These are phyloP conservation scores for Epinephelus moara DNA, from an alignment of 2,113 vertebrate species.

Conservation along the genomic window DNA sequence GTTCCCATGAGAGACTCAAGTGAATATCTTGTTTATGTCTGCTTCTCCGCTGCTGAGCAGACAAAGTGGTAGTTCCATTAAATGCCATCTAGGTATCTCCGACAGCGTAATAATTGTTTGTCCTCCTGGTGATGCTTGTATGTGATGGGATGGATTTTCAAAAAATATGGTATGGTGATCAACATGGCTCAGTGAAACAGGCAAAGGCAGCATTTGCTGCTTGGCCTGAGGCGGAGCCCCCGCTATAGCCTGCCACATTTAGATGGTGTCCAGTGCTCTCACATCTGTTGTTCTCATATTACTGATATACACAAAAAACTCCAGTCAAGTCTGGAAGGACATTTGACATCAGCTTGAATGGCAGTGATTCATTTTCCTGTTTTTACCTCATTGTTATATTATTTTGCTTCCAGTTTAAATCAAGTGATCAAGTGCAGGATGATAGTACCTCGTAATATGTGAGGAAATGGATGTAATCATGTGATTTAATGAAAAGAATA, in stretches of 20 bases:
- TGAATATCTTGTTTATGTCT: conserved; percentile 42
- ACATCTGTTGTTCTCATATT: conserved; percentile 21
- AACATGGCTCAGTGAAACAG: conserved; percentile 39
- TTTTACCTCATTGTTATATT: not conserved
- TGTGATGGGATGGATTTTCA: conserved; percentile 20
- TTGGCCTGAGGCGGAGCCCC: conserved; percentile 28
- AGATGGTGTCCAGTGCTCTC: conserved; percentile 23
- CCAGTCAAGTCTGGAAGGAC: not conserved
- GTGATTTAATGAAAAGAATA: conserved; percentile 51
- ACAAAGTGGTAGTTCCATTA: conserved; percentile 45
- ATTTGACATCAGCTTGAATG: not conserved
- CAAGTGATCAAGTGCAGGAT: not conserved
- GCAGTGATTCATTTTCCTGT: not conserved
- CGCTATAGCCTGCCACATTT: conserved; percentile 3
- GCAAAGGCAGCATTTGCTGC: conserved; percentile 23
- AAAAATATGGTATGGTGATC: conserved; percentile 12
- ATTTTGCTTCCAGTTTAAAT: conserved; percentile 34
- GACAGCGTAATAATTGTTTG: conserved; percentile 55
- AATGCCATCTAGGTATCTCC: conserved; percentile 11
- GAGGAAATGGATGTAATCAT: conserved; percentile 8
- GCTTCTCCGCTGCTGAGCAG: conserved; percentile 21
- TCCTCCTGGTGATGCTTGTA: conserved; percentile 26
- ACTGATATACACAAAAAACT: not conserved
- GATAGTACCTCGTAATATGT: not conserved
- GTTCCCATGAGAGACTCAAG: conserved; percentile 20